Percentiles rank a stretch among this genome's conserved stretches.
phyloP scores from a whole-genome alignment of 2,888 invertebrate species.

The Cerceris rybyensis region DNA sequence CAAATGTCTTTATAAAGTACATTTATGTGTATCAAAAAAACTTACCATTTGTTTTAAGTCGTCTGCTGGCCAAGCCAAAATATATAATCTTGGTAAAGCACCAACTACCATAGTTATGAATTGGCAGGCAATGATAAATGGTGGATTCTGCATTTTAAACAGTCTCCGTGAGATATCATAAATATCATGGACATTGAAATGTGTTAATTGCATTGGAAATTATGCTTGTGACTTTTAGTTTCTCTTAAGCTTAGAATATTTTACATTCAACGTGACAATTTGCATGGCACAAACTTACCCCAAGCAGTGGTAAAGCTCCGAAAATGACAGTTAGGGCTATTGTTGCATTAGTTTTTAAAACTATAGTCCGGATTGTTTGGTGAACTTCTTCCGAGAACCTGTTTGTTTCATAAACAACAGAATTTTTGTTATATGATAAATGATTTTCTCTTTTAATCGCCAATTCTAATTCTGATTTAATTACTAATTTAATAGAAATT shows the following conservation, averaged over 20 bases:
- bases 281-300: slow-evolving; percentile 41
- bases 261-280: too few relatives aligned
- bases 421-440: too few relatives aligned
- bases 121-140: slow-evolving; percentile 25
- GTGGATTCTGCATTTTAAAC: neutral
- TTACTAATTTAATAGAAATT: too few relatives aligned
- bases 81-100: slow-evolving; percentile 64
- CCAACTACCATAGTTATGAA: slow-evolving; percentile 62
- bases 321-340: slow-evolving; percentile 51
- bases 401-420: neutral
- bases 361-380: slow-evolving; percentile 38
- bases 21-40: neutral
- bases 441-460: too few relatives aligned
- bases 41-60: slow-evolving; percentile 69
- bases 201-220: too few relatives aligned
- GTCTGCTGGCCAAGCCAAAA: slow-evolving; percentile 68
- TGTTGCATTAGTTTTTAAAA: slow-evolving; percentile 39
- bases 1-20: neutral
- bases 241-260: too few relatives aligned
- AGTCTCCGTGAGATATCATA: neutral
- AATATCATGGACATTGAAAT: neutral
- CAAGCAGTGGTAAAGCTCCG: slow-evolving; percentile 56
- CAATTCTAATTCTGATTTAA: too few relatives aligned
- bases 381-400: slow-evolving; percentile 53
- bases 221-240: too few relatives aligned